These are phyloP conservation scores for Actias luna DNA, from an alignment of 2,888 invertebrate species.

Conservation along the genomic window DNA sequence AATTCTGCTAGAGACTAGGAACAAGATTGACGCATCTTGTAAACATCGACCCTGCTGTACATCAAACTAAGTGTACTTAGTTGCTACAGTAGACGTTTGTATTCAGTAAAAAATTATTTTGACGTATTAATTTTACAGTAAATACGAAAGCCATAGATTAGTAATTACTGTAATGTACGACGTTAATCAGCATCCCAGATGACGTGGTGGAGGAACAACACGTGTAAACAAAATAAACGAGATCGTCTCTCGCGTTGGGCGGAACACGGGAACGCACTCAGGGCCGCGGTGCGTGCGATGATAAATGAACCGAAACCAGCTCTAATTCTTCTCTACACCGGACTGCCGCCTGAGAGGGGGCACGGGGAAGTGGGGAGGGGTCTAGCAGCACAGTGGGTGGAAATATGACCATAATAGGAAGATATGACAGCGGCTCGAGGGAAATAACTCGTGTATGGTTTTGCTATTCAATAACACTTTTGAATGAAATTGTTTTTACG, in stretches of 20 bases:
- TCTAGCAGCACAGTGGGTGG: slow-evolving; percentile 29
- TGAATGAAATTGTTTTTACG: background rate
- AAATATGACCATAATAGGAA: slow-evolving; percentile 69
- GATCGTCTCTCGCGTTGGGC: slow-evolving; percentile 31
- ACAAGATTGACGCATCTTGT: no score
- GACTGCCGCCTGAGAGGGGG: background rate
- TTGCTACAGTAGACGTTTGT: no score
- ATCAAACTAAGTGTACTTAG: no score
- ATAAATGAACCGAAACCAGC: slow-evolving; percentile 65
- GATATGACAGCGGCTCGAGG: slow-evolving; percentile 54
- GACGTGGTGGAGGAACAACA: slow-evolving; percentile 41
- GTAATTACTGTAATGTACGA: background rate
- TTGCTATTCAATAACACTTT: background rate
- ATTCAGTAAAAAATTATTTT: background rate
- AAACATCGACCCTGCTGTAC: no score
- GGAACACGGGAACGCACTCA: slow-evolving; percentile 74
- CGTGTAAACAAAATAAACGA: slow-evolving; percentile 66
- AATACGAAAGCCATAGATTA: background rate
- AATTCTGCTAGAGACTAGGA: no score
- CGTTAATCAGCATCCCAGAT: slow-evolving; percentile 41
- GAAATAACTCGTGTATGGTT: slow-evolving; percentile 37
- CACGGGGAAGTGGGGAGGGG: background rate
- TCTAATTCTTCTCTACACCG: slow-evolving; percentile 23
- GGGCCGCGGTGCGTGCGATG: slow-evolving; percentile 54
- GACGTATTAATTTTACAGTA: background rate